These are phyloP conservation scores for Oxystoma pomonae DNA, from an alignment of 2,888 invertebrate genomes.

Conservation along the genomic window DNA sequence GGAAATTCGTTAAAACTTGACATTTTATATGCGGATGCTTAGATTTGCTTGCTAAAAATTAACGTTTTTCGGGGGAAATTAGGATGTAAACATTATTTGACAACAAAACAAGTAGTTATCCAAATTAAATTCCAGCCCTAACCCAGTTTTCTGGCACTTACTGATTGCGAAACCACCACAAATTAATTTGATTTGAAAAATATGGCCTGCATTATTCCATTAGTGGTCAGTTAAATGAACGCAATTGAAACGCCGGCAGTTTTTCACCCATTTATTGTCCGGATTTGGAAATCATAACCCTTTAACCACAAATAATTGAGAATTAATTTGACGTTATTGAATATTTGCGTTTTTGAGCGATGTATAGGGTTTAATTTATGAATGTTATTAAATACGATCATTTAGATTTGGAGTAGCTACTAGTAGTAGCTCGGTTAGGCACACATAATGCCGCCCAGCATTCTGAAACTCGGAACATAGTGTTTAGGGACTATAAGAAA, in stretches of 20 bases:
- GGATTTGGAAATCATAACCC: background rate
- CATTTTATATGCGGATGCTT: no score
- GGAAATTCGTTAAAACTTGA: no score
- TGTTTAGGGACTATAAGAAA: no score
- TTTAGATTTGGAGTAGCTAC: no score
- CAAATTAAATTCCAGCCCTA: background rate
- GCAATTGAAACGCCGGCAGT: background rate
- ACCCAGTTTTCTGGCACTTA: background rate
- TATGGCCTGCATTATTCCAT: slow-evolving; percentile 2
- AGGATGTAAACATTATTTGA: no score
- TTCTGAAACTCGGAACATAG: no score
- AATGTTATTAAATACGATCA: background rate
- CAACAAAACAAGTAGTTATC: background rate
- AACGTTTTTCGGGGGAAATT: no score
- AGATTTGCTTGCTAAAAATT: no score
- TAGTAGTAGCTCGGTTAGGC: no score
- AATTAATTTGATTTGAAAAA: slow-evolving; percentile 4
- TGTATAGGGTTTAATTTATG: background rate
- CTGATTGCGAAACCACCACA: background rate
- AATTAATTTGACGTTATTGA: background rate
- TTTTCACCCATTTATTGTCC: background rate
- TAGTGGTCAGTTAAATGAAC: background rate
- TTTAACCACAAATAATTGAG: background rate
- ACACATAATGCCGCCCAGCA: no score
- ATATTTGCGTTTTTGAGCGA: background rate